A percentile compares a stretch with the other conserved stretches of the same genome.
Conservation (phyloP, 2,113 vertebrate genomes). For the Scomber scombrus region DNA sequence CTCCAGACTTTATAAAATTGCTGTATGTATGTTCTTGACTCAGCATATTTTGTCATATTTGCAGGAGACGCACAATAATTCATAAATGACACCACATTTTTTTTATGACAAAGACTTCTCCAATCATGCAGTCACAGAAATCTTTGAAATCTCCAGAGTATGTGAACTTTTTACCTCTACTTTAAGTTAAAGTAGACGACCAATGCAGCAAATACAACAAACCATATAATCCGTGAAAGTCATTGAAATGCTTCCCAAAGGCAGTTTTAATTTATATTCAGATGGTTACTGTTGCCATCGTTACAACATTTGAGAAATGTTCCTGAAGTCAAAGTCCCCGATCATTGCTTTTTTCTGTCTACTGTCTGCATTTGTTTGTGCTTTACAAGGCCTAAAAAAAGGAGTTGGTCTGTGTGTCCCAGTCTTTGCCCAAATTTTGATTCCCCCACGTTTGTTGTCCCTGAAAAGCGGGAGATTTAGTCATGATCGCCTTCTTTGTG, state of each 20-base stretch:
- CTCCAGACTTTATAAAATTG: not conserved
- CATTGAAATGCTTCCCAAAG: no score
- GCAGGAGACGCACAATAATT: not conserved
- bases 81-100: not conserved
- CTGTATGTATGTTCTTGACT: not conserved
- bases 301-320: no score
- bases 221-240: not conserved
- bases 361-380: not conserved
- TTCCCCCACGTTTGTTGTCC: not conserved
- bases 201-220: not conserved
- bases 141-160: not conserved
- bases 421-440: not conserved
- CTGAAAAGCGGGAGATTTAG: not conserved
- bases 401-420: not conserved
- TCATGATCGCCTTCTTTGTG: not conserved
- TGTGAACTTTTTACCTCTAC: not conserved
- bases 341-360: not conserved
- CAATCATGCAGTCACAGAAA: not conserved
- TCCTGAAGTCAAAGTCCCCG: no score
- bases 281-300: no score
- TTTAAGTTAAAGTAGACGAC: not conserved
- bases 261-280: not conserved
- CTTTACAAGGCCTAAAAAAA: no score
- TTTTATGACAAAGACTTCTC: constrained; percentile 15
- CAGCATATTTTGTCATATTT: not conserved